Evolutionary conservation across 2,888 invertebrate species (phyloP), one percentile per base, ranked within the genome.

Genomic region (Elysia crispata): DNA sequence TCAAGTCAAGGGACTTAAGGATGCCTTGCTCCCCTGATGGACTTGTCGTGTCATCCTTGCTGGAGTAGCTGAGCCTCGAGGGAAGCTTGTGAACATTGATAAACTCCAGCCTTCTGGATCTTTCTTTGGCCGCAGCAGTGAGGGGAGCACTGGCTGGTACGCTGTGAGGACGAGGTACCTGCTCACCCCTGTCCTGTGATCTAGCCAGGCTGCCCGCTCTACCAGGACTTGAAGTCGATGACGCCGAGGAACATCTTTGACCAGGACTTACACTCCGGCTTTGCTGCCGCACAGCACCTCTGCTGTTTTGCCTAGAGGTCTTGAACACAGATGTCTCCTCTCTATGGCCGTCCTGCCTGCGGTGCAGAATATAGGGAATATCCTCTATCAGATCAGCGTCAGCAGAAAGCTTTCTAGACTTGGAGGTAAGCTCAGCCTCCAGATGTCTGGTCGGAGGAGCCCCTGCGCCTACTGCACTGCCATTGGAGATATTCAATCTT

Each of bases 41-140:
- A 81, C 90, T 91, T 5, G 91, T 85, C 0, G 92, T 90, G 84
- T 92, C 92, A 87, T 92, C 92, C 18, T 89, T 87, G 77, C 88
- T 88, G 0, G 92, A 92, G 79, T 86, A 91, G 81, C 90, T 91
- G 80, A 89, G 88, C 69, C 86, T 87, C 18, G 89, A 87, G 11
- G 92, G 90, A 15, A 93, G 86, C 72, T 86, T 88, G 79, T 87
- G 86, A 79, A 85, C 87, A 70, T 85, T 86, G 8, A 89, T 85
- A 13, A 89, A 76, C 60, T 89, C 89, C 33, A 87, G 82, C 66
- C 87, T 84, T 64, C 87, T 84, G 8, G 89, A 89, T 20, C 86
- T 80, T 31, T 87, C 87, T 0, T 82, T 69, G 25, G 70, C 50
- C 1, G 60, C 20, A 23, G n/a, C 5, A 5, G 20, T 60, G 60